Conservation (phyloP, 2,797 vertebrate genomes). For the Gastrophryne carolinensis region DNA sequence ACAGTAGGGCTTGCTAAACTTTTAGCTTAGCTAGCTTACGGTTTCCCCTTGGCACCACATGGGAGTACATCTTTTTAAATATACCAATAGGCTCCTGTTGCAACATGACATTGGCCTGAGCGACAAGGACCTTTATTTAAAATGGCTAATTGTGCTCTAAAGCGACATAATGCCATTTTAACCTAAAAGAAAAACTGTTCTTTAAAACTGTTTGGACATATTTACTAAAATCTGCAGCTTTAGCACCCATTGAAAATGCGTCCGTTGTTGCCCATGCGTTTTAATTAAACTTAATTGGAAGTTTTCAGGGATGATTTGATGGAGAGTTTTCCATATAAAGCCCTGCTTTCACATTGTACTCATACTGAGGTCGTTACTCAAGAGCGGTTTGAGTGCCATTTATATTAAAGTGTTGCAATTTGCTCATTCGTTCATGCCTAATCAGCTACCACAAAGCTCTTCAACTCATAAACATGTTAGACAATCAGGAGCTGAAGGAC, state of each 20-base stretch:
- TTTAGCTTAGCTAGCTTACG: no score
- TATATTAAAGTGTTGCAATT: constrained; percentile 41
- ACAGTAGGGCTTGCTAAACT: no score
- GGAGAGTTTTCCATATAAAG: background rate
- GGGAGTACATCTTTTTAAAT: no score
- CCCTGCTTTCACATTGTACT: background rate
- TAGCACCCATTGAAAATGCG: background rate
- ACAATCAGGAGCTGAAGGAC: constrained; percentile 6
- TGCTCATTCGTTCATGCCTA: constrained; percentile 29
- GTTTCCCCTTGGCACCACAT: no score
- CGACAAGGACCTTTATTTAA: background rate
- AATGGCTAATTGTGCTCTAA: background rate
- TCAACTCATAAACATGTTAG: constrained; percentile 24
- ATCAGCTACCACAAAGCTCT: constrained; percentile 30
- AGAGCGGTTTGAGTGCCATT: constrained; percentile 21
- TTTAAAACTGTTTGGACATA: background rate
- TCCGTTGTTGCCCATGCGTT: background rate
- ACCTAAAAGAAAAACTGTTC: background rate
- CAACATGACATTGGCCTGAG: background rate
- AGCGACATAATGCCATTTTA: background rate
- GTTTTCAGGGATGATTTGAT: background rate
- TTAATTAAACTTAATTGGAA: constrained; percentile 14
- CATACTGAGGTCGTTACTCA: constrained; percentile 16
- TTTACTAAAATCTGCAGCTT: background rate
- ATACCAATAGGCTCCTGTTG: no score